A percentile compares a stretch with the other conserved stretches of the same genome.
These are phyloP conservation scores for Antitype chi DNA, from an alignment of 2,888 invertebrate species.

Conservation along the genomic window DNA sequence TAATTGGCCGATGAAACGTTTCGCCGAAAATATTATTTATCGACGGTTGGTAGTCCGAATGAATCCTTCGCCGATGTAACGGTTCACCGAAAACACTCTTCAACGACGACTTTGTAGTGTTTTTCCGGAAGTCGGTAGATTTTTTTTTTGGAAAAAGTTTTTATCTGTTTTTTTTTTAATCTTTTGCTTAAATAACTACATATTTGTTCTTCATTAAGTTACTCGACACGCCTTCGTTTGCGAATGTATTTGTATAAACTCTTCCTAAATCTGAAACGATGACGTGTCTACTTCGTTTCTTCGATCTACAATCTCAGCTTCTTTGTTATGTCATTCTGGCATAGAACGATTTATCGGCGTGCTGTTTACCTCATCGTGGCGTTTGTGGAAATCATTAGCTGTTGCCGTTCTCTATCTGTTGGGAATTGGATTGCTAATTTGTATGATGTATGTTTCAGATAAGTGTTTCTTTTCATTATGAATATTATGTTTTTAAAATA, in stretches of 20 bases:
- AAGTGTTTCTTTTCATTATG: not conserved
- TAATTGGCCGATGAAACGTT: no score
- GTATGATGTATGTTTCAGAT: constrained; percentile 39
- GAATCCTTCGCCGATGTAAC: no score
- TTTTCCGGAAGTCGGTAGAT: no score
- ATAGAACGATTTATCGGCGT: constrained; percentile 76
- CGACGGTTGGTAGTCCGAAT: no score
- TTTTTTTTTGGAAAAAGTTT: no score
- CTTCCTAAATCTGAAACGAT: not conserved
- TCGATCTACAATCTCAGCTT: constrained; percentile 44
- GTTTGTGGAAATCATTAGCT: constrained; percentile 67
- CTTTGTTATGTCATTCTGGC: constrained; percentile 80
- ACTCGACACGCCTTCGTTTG: no score
- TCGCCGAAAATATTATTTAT: no score
- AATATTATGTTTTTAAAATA: not conserved
- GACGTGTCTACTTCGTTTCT: constrained; percentile 46
- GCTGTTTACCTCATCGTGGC: constrained; percentile 63
- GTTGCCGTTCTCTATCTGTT: constrained; percentile 47
- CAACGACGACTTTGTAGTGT: no score
- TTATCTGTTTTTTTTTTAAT: no score
- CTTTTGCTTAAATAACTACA: no score
- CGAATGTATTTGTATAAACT: not conserved
- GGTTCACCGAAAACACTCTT: no score
- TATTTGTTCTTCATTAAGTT: no score
- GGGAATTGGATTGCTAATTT: constrained; percentile 53